Percentiles rank a stretch among this genome's conserved stretches.
phyloP scores from a whole-genome alignment of 92 coral and sea anemone species.

The Virgularia gustaviana region DNA sequence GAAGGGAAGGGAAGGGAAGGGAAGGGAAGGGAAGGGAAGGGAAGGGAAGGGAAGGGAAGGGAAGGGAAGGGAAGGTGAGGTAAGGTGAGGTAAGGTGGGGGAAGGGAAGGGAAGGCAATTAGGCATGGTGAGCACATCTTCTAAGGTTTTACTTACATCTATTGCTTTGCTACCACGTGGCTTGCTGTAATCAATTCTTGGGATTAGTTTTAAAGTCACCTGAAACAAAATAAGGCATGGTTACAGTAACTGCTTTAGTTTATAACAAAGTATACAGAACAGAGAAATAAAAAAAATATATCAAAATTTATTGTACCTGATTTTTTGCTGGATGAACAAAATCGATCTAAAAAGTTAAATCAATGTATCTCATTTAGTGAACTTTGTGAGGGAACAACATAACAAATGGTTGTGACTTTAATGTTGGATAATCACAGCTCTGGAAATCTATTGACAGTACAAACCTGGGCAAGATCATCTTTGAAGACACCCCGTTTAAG shows the following conservation, averaged over 20 bases:
- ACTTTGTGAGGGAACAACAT: not conserved
- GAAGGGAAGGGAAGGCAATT: not conserved
- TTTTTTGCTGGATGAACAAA: conserved; percentile 96
- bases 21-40: not conserved
- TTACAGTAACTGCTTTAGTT: not conserved
- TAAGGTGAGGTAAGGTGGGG: not conserved
- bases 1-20: not conserved
- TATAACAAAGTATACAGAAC: not conserved
- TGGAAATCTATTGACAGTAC: not conserved
- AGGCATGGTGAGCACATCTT: too few species aligned
- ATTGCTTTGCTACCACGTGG: conserved; percentile 77
- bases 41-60: not conserved
- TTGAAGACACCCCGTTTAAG: conserved; percentile 93
- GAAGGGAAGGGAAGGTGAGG: not conserved
- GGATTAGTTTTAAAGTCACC: conserved; percentile 97
- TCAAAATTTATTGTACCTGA: conserved; percentile 58
- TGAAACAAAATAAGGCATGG: not conserved
- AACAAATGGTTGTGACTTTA: too few species aligned
- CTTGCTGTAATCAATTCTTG: conserved; percentile 83
- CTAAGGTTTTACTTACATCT: conserved; percentile 57
- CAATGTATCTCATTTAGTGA: not conserved
- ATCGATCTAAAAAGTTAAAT: conserved; percentile 63
- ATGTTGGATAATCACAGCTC: too few species aligned
- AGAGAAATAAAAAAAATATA: not conserved
- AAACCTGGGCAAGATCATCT: conserved; percentile 95